Base-by-base conservation (phyloP, 2,113 vertebrate genomes). In the Microcebus tavaratra region DNA sequence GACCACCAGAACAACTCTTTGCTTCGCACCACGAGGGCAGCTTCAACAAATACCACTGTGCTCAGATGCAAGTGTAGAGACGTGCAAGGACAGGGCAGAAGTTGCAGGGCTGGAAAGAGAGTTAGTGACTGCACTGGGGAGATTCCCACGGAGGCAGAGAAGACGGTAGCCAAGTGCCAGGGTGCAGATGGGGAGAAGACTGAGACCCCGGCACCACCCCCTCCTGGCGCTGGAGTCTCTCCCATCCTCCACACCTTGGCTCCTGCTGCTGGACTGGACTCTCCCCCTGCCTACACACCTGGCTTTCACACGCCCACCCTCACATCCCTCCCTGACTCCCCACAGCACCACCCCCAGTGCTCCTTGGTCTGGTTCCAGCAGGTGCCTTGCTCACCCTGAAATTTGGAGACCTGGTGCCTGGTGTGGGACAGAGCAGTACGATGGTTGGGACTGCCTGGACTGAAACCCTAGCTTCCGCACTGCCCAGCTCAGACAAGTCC, bases 291-390 rank as follows among this genome's bases (percentile, higher is more conserved):
- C 11, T 5, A 8, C 27, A 17, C 61, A 14, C 23, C 20, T 18
- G 29, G 89, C 36, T 23, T 4, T 27, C 34, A 48, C 55, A 57
- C 6, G 18, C 18, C 50, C 29, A 4, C 3, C 23, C 48, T 70
- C 68, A 34, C 42, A 34, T 57, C 42, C 39, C 67, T 76, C 27
- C 55, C 70, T 7, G 17, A 23, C 75, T 48, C 15, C 72, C 84
- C 76, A 12, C 17, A 27, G 27, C 59, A 45, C 29, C 0, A 0
- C 36, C 86, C 57, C 11, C 0, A 1, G 20, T 11, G 50, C 14
- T 36, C 27, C 53, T n/a, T 0, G 6, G 65, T 3, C 29, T 36
- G 88, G 57, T 45, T 53, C 79, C 27, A 11, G 59, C 21, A 48
- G 67, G 73, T 14, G 18, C 42, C 70, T 25, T 9, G 1, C 1